These are phyloP conservation scores for Peromyscus maniculatus DNA, from an alignment of 2,113 vertebrate genomes.

Conservation along the genomic window DNA sequence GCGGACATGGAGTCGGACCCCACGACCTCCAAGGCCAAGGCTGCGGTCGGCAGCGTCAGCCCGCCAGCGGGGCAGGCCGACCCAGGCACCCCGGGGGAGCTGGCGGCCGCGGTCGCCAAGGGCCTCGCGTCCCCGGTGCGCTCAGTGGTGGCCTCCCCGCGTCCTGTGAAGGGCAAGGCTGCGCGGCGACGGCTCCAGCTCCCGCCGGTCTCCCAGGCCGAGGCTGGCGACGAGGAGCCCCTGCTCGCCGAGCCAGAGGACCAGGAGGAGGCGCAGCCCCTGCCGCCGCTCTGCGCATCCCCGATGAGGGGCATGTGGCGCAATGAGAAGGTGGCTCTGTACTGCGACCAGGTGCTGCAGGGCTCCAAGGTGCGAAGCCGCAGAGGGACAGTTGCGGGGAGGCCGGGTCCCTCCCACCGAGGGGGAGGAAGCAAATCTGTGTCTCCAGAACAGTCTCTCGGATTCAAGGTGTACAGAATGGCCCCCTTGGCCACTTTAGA, in stretches of 20 bases:
- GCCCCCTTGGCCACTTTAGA: background rate
- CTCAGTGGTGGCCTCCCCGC: constrained; percentile 56
- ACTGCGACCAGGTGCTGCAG: constrained; percentile 85
- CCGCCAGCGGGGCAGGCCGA: background rate
- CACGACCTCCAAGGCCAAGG: background rate
- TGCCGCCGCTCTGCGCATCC: constrained; percentile 71
- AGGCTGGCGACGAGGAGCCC: background rate
- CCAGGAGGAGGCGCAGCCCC: constrained; percentile 62
- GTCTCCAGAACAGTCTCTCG: background rate
- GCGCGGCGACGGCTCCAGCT: constrained; percentile 56
- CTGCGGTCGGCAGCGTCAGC: background rate
- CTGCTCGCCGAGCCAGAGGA: background rate
- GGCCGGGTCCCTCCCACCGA: background rate
- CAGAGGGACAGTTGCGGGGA: background rate
- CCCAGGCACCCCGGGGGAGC: background rate
- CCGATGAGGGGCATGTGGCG: constrained; percentile 73
- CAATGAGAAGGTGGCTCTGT: constrained; percentile 80
- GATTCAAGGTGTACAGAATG: background rate
- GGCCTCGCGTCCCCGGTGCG: constrained; percentile 48
- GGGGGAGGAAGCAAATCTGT: background rate
- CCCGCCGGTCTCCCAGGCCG: background rate
- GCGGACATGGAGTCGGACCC: constrained; percentile 63
- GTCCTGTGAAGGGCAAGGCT: constrained; percentile 1
- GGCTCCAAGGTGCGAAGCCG: constrained; percentile 81
- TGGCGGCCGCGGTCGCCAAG: background rate